Evolutionary conservation across 2,797 vertebrate genomes (phyloP).

Genomic region (Dromococcyx pavoninus): DNA sequence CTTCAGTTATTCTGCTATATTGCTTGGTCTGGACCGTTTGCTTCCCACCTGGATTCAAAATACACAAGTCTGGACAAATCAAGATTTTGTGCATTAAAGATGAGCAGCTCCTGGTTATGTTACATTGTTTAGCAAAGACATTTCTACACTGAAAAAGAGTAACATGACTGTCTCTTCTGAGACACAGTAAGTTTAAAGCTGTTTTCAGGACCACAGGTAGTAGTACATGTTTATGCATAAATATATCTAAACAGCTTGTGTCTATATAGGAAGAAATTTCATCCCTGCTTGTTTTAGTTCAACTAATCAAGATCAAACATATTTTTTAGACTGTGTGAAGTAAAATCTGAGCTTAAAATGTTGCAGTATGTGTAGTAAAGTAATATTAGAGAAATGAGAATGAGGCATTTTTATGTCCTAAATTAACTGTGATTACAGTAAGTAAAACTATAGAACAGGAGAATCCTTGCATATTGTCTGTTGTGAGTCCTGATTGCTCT

Average conservation of each 20-base stretch:
- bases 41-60: background rate
- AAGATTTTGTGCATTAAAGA: background rate
- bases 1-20: background rate
- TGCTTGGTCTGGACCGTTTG: background rate
- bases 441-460: background rate
- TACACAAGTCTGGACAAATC: background rate
- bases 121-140: background rate
- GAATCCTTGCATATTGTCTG: background rate
- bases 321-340: background rate
- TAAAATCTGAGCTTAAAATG: background rate
- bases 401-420: background rate
- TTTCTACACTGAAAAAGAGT: background rate
- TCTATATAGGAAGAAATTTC: background rate
- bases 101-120: background rate
- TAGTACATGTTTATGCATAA: conserved; percentile 28
- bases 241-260: background rate
- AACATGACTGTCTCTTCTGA: background rate
- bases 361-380: background rate
- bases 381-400: background rate
- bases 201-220: conserved; percentile 37
- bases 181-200: background rate
- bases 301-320: background rate
- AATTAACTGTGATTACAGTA: background rate
- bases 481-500: background rate
- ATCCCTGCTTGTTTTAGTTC: background rate